These are phyloP conservation scores for Gavia stellata DNA, from an alignment of 2,113 vertebrate species.

Conservation along the genomic window DNA sequence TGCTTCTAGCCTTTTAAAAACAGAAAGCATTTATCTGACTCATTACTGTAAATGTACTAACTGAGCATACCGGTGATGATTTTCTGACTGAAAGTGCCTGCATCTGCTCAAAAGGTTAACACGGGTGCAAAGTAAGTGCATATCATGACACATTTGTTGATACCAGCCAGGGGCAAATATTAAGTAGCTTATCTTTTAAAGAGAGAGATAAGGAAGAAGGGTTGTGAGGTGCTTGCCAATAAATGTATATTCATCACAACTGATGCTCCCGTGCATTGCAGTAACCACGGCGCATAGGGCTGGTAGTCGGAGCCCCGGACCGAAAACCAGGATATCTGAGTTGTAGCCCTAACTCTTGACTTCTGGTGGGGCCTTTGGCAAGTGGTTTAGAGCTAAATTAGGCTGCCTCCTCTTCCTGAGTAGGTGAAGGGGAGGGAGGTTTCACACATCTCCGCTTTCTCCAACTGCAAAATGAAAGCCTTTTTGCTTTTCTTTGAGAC, in stretches of 20 bases:
- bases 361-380: background rate
- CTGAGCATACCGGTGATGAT: background rate
- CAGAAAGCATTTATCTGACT: slow-evolving; percentile 49
- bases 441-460: background rate
- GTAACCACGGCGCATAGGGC: rapidly evolving
- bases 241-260: background rate
- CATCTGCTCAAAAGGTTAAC: slow-evolving; percentile 45
- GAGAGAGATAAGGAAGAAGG: slow-evolving; percentile 43
- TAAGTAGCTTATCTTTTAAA: slow-evolving; percentile 54
- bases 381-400: background rate
- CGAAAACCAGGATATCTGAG: background rate
- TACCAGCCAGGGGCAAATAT: slow-evolving; percentile 43
- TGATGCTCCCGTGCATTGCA: background rate
- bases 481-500: background rate
- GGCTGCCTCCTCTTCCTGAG: background rate
- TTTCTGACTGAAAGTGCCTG: slow-evolving; percentile 34
- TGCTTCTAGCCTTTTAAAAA: slow-evolving; percentile 56
- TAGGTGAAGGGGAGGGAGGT: background rate
- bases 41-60: slow-evolving; percentile 25
- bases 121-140: slow-evolving; percentile 12
- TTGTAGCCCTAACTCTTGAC: background rate
- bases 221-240: slow-evolving; percentile 27
- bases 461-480: background rate
- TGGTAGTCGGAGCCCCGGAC: rapidly evolving
- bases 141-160: slow-evolving; percentile 40